Evolutionary conservation across 1,140 invertebrate species (phyloP).

Genomic region (Drepana arcuata): DNA sequence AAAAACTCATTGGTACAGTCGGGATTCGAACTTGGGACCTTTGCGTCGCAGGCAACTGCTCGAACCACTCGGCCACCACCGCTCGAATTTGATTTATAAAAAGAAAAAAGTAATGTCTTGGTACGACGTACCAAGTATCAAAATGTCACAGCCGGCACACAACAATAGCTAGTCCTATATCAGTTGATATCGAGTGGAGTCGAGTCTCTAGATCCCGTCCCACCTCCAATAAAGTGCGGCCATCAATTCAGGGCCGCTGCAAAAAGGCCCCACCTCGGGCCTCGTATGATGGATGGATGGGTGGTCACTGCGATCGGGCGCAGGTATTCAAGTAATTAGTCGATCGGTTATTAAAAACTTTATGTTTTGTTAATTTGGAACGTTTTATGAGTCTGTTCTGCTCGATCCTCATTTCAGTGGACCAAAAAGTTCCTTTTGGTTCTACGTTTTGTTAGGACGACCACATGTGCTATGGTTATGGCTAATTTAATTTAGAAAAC

Average conservation of each 20-base stretch:
- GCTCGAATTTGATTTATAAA: too few relatives aligned
- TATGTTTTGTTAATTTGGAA: neutral
- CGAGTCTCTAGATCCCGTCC: constrained; percentile 36
- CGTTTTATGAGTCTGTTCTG: neutral
- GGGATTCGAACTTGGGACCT: too few relatives aligned
- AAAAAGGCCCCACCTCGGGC: constrained; percentile 5
- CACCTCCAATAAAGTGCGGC: constrained; percentile 48
- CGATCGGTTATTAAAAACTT: neutral
- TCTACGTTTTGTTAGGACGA: too few relatives aligned
- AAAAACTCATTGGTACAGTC: too few relatives aligned
- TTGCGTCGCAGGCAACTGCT: too few relatives aligned
- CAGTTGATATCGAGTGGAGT: constrained; percentile 46
- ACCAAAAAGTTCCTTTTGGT: too few relatives aligned
- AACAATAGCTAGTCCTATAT: constrained; percentile 42
- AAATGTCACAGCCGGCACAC: constrained; percentile 1
- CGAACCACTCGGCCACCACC: too few relatives aligned
- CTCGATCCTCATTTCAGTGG: too few relatives aligned
- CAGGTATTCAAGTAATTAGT: constrained; percentile 23
- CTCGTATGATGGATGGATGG: constrained; percentile 25
- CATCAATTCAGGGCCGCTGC: constrained; percentile 39
- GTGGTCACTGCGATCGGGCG: constrained; percentile 3
- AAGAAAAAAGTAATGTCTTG: too few relatives aligned
- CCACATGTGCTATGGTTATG: too few relatives aligned
- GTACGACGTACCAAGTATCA: too few relatives aligned
- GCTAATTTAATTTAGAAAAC: too few relatives aligned